Evolutionary conservation across 2,113 vertebrate species (phyloP).

Genomic region (Epinephelus cyanopodus): DNA sequence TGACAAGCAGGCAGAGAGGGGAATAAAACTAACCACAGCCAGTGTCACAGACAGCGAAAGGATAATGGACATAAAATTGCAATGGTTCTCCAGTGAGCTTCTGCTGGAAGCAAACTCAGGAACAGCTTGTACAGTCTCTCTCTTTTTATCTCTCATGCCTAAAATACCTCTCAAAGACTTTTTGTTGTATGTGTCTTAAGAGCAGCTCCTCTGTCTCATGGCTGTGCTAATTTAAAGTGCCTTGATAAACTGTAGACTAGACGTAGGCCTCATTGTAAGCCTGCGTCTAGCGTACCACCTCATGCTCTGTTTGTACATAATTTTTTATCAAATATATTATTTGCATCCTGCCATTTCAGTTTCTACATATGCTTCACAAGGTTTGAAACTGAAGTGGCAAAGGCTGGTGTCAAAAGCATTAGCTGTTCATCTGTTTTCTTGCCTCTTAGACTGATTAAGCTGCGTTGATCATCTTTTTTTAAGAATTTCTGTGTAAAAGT

Average conservation of each 20-base stretch:
- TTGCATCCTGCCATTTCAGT: background rate
- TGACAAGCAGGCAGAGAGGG: background rate
- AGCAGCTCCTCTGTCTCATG: background rate
- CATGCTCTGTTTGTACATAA: conserved; percentile 17
- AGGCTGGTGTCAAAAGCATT: background rate
- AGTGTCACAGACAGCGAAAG: background rate
- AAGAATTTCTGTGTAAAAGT: background rate
- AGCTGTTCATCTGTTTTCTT: background rate
- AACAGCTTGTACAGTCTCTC: conserved; percentile 8
- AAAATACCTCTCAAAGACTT: conserved; percentile 44
- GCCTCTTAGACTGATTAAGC: background rate
- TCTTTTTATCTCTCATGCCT: background rate
- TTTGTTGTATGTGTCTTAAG: background rate
- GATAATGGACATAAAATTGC: background rate
- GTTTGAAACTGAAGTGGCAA: background rate
- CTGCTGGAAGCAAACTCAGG: conserved; percentile 4
- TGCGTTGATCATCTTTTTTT: background rate
- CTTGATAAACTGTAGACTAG: background rate
- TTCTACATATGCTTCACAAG: background rate
- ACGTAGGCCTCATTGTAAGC: background rate
- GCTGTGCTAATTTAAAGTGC: conserved; percentile 1
- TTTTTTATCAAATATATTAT: conserved; percentile 9
- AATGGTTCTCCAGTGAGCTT: background rate
- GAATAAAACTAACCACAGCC: background rate
- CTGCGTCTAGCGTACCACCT: background rate